Evolutionary conservation across 2,113 vertebrate species (phyloP).

Genomic region (Cynoglossus semilaevis): DNA sequence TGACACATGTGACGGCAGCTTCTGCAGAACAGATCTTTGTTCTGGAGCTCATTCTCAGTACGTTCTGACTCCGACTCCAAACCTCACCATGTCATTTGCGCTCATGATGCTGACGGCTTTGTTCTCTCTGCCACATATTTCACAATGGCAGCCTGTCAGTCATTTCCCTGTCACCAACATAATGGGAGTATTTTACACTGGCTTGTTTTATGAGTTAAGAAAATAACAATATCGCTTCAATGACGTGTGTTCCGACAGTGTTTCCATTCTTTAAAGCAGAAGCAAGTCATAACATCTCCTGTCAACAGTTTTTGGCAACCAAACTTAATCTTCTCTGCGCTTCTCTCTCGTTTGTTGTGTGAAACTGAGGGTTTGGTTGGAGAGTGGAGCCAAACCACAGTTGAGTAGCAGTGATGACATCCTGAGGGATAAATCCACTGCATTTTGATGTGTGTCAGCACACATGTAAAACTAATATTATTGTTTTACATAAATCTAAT

Average conservation of each 20-base stretch:
- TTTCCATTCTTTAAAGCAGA: slow-evolving; percentile 46
- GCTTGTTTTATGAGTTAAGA: slow-evolving; percentile 41
- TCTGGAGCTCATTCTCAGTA: too few species aligned
- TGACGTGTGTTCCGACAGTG: slow-evolving; percentile 29
- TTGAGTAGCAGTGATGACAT: slow-evolving; percentile 36
- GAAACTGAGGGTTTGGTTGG: slow-evolving; percentile 46
- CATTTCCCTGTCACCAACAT: slow-evolving; percentile 40
- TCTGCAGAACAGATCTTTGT: too few species aligned
- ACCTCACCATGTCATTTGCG: slow-evolving; percentile 20
- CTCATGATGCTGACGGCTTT: slow-evolving; percentile 1
- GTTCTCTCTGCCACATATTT: slow-evolving; percentile 20
- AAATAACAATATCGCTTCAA: slow-evolving; percentile 32
- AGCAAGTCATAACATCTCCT: slow-evolving; percentile 58
- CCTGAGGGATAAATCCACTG: slow-evolving; percentile 30
- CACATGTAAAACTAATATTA: too few species aligned
- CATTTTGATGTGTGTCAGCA: slow-evolving; percentile 8
- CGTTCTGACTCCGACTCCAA: too few species aligned
- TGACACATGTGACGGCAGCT: too few species aligned
- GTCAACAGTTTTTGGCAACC: slow-evolving; percentile 27
- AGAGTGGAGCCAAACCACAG: slow-evolving; percentile 51
- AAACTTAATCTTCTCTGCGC: slow-evolving; percentile 46
- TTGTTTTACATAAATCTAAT: too few species aligned
- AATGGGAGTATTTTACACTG: slow-evolving; percentile 23
- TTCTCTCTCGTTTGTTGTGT: slow-evolving; percentile 32
- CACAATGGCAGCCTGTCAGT: slow-evolving; percentile 15